phyloP scores from a whole-genome alignment of 2,888 invertebrate species.

The Coelogynopora nodosa region DNA sequence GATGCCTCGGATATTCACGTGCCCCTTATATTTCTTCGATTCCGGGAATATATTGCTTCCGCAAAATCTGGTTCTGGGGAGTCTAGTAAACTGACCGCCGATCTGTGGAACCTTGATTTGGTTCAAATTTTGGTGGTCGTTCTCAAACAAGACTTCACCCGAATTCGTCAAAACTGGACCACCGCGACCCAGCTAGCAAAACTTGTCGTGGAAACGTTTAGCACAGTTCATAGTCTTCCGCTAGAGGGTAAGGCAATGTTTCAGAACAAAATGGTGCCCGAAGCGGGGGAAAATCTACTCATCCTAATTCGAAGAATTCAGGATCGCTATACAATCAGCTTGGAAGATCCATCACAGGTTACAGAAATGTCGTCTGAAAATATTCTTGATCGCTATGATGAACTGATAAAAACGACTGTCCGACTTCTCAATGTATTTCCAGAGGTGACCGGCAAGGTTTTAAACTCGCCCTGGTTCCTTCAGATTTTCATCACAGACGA shows the following conservation, averaged over 20 bases:
- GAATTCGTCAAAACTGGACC: conserved; percentile 57
- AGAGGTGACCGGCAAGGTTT: not conserved
- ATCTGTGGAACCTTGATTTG: conserved; percentile 57
- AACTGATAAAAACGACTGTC: not conserved
- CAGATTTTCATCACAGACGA: conserved; percentile 60
- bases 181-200: conserved; percentile 54
- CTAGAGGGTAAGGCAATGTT: conserved; percentile 51
- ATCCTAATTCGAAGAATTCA: conserved; percentile 56
- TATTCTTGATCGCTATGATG: conserved; percentile 11
- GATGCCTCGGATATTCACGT: not conserved
- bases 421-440: conserved; percentile 26
- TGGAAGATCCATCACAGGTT: not conserved
- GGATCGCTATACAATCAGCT: conserved; percentile 48
- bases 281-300: conserved; percentile 54
- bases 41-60: conserved; percentile 3
- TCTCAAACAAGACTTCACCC: conserved; percentile 58
- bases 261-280: conserved; percentile 53
- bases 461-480: conserved; percentile 57
- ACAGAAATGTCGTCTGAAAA: conserved; percentile 18
- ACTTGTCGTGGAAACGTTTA: conserved; percentile 32
- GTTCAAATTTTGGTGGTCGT: conserved; percentile 55
- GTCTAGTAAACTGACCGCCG: conserved; percentile 51
- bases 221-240: conserved; percentile 46
- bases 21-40: not conserved
- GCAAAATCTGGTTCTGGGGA: conserved; percentile 50